Evolutionary conservation across 2,888 invertebrate species (phyloP).

Genomic region (Nephrotoma appendiculata): DNA sequence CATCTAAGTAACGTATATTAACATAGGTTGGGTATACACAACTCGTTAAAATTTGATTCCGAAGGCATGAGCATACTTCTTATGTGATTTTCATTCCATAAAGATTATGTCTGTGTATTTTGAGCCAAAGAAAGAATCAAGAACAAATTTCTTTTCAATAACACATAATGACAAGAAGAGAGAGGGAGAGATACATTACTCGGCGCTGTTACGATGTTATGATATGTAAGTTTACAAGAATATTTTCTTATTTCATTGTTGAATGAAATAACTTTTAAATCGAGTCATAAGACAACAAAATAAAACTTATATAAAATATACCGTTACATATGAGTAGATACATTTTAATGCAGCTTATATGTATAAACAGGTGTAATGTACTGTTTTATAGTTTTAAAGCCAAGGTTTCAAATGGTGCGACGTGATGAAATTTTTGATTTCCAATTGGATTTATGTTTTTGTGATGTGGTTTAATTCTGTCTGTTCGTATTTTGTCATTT

Average conservation of each 20-base stretch:
- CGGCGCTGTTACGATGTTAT: background rate
- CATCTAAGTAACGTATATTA: background rate
- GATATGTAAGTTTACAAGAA: background rate
- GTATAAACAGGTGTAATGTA: background rate
- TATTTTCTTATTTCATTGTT: background rate
- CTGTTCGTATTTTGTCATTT: background rate
- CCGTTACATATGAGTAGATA: background rate
- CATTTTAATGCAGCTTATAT: background rate
- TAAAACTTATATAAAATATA: background rate
- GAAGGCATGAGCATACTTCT: background rate
- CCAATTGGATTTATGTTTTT: background rate
- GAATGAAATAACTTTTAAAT: background rate
- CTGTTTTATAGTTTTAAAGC: background rate
- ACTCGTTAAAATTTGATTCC: background rate
- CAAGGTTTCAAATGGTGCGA: background rate
- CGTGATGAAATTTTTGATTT: background rate
- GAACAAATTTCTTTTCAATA: background rate
- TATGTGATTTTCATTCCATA: background rate
- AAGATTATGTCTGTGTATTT: background rate
- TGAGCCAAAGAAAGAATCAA: background rate
- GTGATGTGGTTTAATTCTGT: background rate
- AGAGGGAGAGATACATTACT: background rate
- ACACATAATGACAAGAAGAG: background rate
- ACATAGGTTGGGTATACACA: background rate
- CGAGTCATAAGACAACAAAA: background rate